phyloP scores from a whole-genome alignment of 2,797 vertebrate species.

The Chiroxiphia lanceolata region DNA sequence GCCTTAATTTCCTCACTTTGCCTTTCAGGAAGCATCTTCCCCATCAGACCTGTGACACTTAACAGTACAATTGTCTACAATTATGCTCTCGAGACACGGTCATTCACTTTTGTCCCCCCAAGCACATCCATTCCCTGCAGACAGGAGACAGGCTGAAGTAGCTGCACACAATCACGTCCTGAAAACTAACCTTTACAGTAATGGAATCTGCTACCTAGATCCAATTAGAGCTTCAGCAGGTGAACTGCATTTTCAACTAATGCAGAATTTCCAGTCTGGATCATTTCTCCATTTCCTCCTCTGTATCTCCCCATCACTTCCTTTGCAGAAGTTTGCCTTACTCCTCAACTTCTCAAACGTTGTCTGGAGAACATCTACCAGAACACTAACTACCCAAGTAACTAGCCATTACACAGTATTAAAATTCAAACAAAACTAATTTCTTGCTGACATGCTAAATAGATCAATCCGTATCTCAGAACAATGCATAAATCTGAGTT shows the following conservation, averaged over 20 bases:
- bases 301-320: background rate
- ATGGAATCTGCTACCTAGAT: background rate
- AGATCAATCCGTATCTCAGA: background rate
- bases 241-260: background rate
- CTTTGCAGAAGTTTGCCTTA: background rate
- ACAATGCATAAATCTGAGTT: background rate
- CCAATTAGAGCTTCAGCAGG: background rate
- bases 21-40: background rate
- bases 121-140: background rate
- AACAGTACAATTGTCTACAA: background rate
- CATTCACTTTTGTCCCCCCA: background rate
- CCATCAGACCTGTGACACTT: background rate
- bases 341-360: background rate
- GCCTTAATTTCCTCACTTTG: background rate
- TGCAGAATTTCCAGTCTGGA: background rate
- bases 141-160: background rate
- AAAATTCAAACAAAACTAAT: background rate
- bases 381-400: background rate
- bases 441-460: background rate
- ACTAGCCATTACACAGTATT: background rate
- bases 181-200: background rate
- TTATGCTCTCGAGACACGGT: accelerated
- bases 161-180: background rate
- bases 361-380: background rate
- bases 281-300: background rate